A percentile compares a stretch with the other conserved stretches of the same genome.
Conservation (phyloP, 2,797 vertebrate species). For the Vireo griseus region DNA sequence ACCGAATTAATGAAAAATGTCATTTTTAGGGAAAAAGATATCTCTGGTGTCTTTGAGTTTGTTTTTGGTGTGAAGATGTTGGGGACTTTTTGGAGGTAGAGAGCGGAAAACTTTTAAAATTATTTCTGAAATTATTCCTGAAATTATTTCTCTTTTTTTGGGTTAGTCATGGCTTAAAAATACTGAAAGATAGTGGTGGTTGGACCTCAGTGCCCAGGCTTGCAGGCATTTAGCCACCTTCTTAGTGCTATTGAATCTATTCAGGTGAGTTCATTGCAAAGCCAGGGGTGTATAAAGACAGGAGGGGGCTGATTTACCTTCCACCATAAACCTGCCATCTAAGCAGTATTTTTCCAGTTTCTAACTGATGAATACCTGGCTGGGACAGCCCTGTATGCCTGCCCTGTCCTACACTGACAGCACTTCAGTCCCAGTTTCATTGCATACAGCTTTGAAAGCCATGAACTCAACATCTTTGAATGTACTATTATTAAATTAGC, state of each 20-base stretch:
- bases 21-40: neutral
- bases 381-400: neutral
- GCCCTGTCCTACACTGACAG: neutral
- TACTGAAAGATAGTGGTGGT: fast-evolving
- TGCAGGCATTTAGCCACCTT: neutral
- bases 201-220: neutral
- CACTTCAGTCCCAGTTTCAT: neutral
- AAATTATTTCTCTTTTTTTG: neutral
- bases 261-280: neutral
- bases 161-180: neutral
- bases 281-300: neutral
- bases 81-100: neutral
- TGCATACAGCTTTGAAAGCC: neutral
- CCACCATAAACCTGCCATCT: neutral
- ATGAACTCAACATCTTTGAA: neutral
- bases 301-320: neutral
- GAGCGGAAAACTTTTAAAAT: neutral
- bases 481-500: neutral
- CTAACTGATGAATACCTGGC: neutral
- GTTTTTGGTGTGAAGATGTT: neutral
- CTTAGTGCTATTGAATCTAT: neutral
- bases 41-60: neutral
- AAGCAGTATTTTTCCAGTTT: neutral
- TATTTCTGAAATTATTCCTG: neutral
- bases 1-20: neutral